phyloP scores from a whole-genome alignment of 2,113 vertebrate genomes.

The Malurus melanocephalus region DNA sequence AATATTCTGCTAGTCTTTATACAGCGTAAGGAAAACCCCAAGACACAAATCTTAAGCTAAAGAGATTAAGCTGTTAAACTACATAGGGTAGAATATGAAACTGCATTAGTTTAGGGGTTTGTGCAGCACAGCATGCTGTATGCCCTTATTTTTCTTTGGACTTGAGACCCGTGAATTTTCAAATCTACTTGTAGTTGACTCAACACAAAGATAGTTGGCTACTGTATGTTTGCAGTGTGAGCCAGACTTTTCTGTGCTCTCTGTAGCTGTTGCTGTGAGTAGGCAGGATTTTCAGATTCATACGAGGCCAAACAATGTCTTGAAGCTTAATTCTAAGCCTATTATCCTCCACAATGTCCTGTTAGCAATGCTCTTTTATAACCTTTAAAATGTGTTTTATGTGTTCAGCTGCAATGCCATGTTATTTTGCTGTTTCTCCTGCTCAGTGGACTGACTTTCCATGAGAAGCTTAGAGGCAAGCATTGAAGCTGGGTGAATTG shows the following conservation, averaged over 20 bases:
- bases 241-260: conserved; percentile 13
- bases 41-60: conserved; percentile 26
- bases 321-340: conserved; percentile 44
- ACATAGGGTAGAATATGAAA: neutral
- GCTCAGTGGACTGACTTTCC: neutral
- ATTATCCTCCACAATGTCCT: conserved; percentile 30
- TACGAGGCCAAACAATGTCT: conserved; percentile 41
- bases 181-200: conserved; percentile 30
- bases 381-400: neutral
- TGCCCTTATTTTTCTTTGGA: conserved; percentile 33
- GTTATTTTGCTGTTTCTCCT: conserved; percentile 6
- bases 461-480: neutral
- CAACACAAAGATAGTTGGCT: conserved; percentile 42
- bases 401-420: neutral
- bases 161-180: conserved; percentile 37
- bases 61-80: conserved; percentile 45
- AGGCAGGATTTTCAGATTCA: conserved; percentile 44
- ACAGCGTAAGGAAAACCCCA: conserved; percentile 5
- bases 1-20: conserved; percentile 2
- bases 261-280: conserved; percentile 3
- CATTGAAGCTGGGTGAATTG: neutral
- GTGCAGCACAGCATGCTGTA: neutral
- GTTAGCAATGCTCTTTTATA: conserved; percentile 25
- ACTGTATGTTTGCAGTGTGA: neutral
- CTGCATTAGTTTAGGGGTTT: conserved; percentile 11